Evolutionary conservation across 2,888 invertebrate genomes (phyloP), one percentile per base, ranked within the genome.

Genomic region (Macrophya alboannulata): DNA sequence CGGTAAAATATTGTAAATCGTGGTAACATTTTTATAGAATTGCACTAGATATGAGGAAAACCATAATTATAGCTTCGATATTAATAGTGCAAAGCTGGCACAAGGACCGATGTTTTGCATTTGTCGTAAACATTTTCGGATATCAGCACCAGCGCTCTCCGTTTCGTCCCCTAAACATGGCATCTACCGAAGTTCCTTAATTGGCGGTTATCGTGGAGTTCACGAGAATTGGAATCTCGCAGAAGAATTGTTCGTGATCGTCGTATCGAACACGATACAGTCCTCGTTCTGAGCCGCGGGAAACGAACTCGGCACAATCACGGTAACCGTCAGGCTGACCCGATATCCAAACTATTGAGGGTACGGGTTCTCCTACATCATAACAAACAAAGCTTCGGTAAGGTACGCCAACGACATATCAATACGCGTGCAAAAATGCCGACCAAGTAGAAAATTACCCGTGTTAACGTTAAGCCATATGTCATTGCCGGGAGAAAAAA

Each of bases 401-500:
- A 3, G 31, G 31, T 68, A 68, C 12, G 15, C 37, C 25, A 68
- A 31, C 65, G 12, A 68, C 15, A n/a, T 31, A 12, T 15, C 4
- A 10, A n/a, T n/a, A 65, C 15, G 9, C 25, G 10, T 9, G 8
- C 25, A 10, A 62, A n/a, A 9, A 62, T 62, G 21, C n/a, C 10
- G 25, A 25, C 1, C 62, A 2, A 25, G n/a, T n/a, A 9, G 62
- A 62, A 25, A 10, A n/a, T 21, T n/a, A 72, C 72, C 72, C 45
- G 72, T 72, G 72, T 40, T 45, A 25, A 72, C 17, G 40, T 45
- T 45, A n/a, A 72, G 4, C 72, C 72, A 72, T 43, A 17, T 31
- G 8, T 10, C 17, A 71, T 37, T 12, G 4, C 25, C 15, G n/a
- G 43, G 17, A 9, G 43, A 43, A 25, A 72, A 21, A 21, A 72